phyloP scores from a whole-genome alignment of 2,113 vertebrate species.

The Zapus hudsonius region DNA sequence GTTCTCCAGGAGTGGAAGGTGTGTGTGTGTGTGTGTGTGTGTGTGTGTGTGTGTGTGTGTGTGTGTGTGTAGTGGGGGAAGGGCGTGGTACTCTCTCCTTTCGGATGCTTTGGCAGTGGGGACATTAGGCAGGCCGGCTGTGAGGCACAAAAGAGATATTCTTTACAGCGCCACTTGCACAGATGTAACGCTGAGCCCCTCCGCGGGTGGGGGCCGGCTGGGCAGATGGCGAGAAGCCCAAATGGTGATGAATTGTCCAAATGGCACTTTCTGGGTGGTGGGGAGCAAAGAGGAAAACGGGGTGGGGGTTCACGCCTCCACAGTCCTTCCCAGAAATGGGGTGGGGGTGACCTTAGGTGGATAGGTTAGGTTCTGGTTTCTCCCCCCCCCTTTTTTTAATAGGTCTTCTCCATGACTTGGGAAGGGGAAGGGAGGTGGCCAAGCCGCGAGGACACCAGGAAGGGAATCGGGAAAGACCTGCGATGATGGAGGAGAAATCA shows the following conservation, averaged over 20 bases:
- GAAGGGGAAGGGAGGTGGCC: conserved; percentile 33
- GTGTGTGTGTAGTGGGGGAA: background rate
- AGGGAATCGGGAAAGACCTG: background rate
- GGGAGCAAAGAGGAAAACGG: background rate
- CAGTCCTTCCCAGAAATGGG: conserved; percentile 26
- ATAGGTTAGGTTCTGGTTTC: background rate
- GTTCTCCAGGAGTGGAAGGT: background rate
- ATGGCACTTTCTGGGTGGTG: conserved; percentile 56
- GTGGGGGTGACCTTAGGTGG: background rate
- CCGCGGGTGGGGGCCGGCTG: conserved; percentile 52
- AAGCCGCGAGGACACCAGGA: background rate
- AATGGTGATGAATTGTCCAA: conserved; percentile 54
- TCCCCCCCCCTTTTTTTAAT: too few species aligned
- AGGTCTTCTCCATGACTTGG: background rate
- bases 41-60: too few species aligned
- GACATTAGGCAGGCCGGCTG: background rate
- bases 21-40: background rate
- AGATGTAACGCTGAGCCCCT: conserved; percentile 68
- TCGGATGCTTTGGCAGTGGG: background rate
- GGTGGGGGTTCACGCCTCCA: background rate
- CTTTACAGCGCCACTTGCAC: conserved; percentile 44
- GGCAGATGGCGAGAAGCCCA: conserved; percentile 78
- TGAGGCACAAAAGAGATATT: conserved; percentile 65
- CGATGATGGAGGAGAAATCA: background rate
- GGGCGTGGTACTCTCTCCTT: background rate